Percentiles rank a stretch among this genome's conserved stretches.
These are phyloP conservation scores for Murina feae DNA, from an alignment of 2,113 vertebrate species.

Conservation along the genomic window DNA sequence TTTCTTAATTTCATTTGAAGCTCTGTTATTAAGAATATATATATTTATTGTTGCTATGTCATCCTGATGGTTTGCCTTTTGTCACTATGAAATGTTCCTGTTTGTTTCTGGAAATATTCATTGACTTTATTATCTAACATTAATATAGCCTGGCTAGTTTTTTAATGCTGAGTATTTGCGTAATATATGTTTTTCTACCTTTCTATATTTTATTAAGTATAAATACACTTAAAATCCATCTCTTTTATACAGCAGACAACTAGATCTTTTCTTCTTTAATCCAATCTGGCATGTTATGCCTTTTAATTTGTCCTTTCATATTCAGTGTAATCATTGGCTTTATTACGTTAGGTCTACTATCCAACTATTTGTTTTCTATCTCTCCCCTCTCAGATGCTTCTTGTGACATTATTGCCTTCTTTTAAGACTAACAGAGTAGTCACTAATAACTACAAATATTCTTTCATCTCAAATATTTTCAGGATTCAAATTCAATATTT, in stretches of 20 bases:
- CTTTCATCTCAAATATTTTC: constrained; percentile 6
- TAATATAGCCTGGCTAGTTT: background rate
- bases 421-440: background rate
- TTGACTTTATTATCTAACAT: background rate
- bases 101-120: background rate
- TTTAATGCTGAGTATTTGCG: background rate
- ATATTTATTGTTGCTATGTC: background rate
- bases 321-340: background rate
- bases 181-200: background rate
- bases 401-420: background rate
- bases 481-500: background rate
- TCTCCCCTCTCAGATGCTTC: background rate
- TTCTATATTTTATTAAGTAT: background rate
- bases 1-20: background rate
- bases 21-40: background rate
- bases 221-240: background rate
- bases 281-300: background rate
- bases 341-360: background rate
- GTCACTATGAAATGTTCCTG: background rate
- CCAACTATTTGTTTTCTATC: background rate
- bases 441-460: background rate
- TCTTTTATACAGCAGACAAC: background rate
- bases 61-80: background rate
- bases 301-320: background rate
- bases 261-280: background rate